Evolutionary conservation across 2,888 invertebrate genomes (phyloP), one percentile per base, ranked within the genome.

Genomic region (Amiota communis): DNA sequence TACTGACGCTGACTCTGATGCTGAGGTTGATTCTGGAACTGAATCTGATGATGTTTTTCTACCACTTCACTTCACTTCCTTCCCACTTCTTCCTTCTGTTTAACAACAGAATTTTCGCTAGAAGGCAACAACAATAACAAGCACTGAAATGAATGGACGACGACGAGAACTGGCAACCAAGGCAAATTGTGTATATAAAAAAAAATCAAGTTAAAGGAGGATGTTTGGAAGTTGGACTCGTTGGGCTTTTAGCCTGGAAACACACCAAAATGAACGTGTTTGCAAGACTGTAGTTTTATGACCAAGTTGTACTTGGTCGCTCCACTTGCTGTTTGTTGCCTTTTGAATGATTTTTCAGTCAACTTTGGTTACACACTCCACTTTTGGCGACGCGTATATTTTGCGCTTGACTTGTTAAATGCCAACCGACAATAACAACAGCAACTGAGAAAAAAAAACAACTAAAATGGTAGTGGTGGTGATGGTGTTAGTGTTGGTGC

Each of bases 351-450:
- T 63, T 63, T 63, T 63, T 36, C 36, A 36, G 8, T 36, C 46
- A 46, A 63, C 63, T 46, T 6, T 46, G n/a, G 63, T 63, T 46
- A 12, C 49, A n/a, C 2, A 2, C 2, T 13, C n/a, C 63, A 36
- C 23, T 61, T 61, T 47, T 65, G 10, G 48, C 49, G 65, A 53
- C 48, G 48, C 49, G 65, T 46, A 63, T 36, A 65, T 65, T 65
- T 65, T 65, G 48, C 65, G 48, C 65, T 65, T 65, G 65, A 65
- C 65, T 65, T 65, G 65, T 65, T 63, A 71, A 70, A 56, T 13
- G n/a, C 48, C 46, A 11, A n/a, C n/a, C 8, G 20, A n/a, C 23
- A 17, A 20, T 59, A 59, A 61, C 74, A 68, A 47, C 61, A 51
- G 51, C 48, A 61, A 67, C 10, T 2, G 36, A 2, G 36, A 36